Evolutionary conservation across 2,797 vertebrate species (phyloP), one percentile per base, ranked within the genome.

Genomic region (Echiichthys vipera): DNA sequence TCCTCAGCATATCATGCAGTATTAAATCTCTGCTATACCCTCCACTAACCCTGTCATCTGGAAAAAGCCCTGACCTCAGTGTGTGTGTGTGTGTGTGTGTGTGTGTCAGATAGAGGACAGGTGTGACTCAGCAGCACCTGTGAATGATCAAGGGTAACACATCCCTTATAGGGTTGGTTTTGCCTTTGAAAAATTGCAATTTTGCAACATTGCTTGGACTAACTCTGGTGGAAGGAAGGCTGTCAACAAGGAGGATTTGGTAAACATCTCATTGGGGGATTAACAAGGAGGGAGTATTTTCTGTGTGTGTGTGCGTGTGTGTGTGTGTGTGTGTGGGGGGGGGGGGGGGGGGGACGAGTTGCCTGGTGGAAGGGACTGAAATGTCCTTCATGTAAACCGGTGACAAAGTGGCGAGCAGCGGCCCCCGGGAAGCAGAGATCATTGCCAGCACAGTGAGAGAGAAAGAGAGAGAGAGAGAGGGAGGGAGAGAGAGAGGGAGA

Each of bases 371-470:
- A 54, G 71, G 62, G 76, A 84, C 78, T 74, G 84, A 90, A 78
- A 91, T 87, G 89, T 86, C 91, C 90, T 93, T 91, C 91, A 88
- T 80, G 87, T 91, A 92, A 90, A 89, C 76, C 83, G 79, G 80
- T 84, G 83, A 90, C 82, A 89, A 84, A 87, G 80, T 86, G 80
- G 70, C 36, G 74, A 89, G 75, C 77, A 62, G 80, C 65, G 72
- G 66, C 78, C 77, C 72, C 79, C 25, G 73, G 73, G 77, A 72
- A 81, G 85, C 54, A 64, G 70, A 82, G 80, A 88, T 83, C 87
- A 86, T 57, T 84, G 68, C 51, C 69, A 62, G 64, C 71, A 65
- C 54, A 45, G 27, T 68, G 46, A 56, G 24, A 56, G 59, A 65
- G 39, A 62, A 25, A 32, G 54, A 29, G 67, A 29, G 25, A 65